A percentile compares a stretch with the other conserved stretches of the same genome.
Conservation (phyloP, 2,888 invertebrate species). For the Tipula lateralis region DNA sequence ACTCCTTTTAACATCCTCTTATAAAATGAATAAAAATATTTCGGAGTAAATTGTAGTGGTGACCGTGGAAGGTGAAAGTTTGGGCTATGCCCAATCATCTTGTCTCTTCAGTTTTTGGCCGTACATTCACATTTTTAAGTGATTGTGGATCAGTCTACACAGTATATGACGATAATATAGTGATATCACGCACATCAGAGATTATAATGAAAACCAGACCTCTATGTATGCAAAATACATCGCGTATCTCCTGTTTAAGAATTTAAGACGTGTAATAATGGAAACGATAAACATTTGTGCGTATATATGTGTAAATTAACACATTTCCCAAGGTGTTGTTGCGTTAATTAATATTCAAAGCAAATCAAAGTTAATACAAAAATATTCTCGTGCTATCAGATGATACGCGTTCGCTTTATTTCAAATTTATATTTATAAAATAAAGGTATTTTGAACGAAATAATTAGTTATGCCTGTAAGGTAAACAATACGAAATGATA, state of each 20-base stretch:
- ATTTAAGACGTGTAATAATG: background rate
- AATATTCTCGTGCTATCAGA: background rate
- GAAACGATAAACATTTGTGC: background rate
- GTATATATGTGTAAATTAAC: background rate
- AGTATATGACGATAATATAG: background rate
- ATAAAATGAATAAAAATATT: too few species aligned
- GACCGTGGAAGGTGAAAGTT: too few species aligned
- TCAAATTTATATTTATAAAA: background rate
- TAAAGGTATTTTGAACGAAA: background rate
- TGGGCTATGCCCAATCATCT: too few species aligned
- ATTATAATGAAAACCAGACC: background rate
- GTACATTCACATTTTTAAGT: background rate
- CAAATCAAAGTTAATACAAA: background rate
- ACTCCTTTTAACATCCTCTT: too few species aligned
- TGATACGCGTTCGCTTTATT: background rate
- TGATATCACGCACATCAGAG: background rate
- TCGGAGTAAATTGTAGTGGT: too few species aligned
- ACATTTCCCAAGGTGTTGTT: background rate
- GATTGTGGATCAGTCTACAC: background rate
- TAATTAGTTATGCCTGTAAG: slow-evolving; percentile 24
- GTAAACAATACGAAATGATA: slow-evolving; percentile 11
- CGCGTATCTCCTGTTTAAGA: too few species aligned
- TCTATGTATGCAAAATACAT: background rate
- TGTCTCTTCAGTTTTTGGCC: too few species aligned
- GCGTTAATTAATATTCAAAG: background rate